These are phyloP conservation scores for Adelphocoris suturalis DNA, from an alignment of 2,888 invertebrate genomes.

Conservation along the genomic window DNA sequence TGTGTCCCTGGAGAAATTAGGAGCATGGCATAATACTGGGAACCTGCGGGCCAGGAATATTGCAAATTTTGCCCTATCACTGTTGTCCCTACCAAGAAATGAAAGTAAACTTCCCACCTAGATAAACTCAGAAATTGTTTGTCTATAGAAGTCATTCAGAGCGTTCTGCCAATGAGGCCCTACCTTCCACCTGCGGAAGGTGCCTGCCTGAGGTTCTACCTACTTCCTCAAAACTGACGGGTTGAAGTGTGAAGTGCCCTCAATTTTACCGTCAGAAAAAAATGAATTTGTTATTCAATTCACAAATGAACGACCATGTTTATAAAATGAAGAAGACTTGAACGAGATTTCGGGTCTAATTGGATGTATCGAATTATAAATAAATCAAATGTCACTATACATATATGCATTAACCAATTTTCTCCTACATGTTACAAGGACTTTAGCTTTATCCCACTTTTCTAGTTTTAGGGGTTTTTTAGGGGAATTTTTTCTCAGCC, in stretches of 20 bases:
- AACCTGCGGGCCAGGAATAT: no score
- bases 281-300: neutral
- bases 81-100: no score
- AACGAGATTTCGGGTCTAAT: neutral
- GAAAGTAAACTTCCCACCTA: no score
- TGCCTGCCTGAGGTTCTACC: no score
- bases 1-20: no score
- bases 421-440: neutral
- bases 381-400: slow-evolving; percentile 10
- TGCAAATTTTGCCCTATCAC: no score
- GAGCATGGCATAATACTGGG: no score
- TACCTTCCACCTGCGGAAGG: no score
- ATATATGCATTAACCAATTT: neutral
- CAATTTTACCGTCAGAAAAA: neutral
- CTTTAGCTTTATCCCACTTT: slow-evolving; percentile 3
- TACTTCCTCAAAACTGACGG: slow-evolving; percentile 37
- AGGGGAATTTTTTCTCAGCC: neutral
- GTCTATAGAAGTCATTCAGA: slow-evolving; percentile 24
- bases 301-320: neutral
- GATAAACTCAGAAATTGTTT: neutral
- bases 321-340: slow-evolving; percentile 11
- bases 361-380: neutral
- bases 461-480: slow-evolving; percentile 8
- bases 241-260: slow-evolving; percentile 20
- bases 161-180: slow-evolving; percentile 8